Percentiles rank a stretch among this genome's conserved stretches.
Evolutionary conservation across 30 jellyfish, hydroid and myxozoan genomes (phyloP).

Genomic region (Phacellophora camtschatica): DNA sequence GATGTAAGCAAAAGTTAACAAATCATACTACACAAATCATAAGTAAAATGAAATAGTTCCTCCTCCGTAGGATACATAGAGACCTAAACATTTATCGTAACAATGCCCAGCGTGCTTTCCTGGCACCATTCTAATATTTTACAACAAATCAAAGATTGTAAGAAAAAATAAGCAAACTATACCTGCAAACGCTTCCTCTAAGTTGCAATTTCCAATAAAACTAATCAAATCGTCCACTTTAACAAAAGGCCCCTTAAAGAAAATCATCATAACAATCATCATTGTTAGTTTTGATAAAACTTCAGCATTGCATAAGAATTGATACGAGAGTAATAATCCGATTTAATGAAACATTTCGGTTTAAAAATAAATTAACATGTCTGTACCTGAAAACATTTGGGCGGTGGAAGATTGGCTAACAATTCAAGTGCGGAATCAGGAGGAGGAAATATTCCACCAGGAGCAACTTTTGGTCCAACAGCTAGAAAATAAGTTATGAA

Average conservation of each 20-base stretch:
- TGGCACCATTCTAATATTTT: not conserved
- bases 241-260: conserved; percentile 95
- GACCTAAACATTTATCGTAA: too few relatives aligned
- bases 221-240: conserved; percentile 78
- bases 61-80: too few relatives aligned
- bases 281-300: too few relatives aligned
- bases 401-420: conserved; percentile 88
- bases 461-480: conserved; percentile 78
- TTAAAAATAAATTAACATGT: too few relatives aligned
- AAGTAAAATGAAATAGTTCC: too few relatives aligned
- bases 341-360: too few relatives aligned
- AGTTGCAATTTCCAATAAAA: conserved; percentile 31
- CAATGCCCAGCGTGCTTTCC: too few relatives aligned
- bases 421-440: conserved; percentile 94
- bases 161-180: conserved; percentile 13
- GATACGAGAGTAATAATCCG: too few relatives aligned
- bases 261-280: not conserved
- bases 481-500: conserved; percentile 26
- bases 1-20: too few relatives aligned
- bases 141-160: not conserved
- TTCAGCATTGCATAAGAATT: too few relatives aligned
- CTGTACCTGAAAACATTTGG: conserved; percentile 84
- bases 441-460: conserved; percentile 99
- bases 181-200: conserved; percentile 49
- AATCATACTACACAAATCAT: too few relatives aligned